Evolutionary conservation across 2,113 vertebrate genomes (phyloP).

Genomic region (Malurus alboscapulatus): DNA sequence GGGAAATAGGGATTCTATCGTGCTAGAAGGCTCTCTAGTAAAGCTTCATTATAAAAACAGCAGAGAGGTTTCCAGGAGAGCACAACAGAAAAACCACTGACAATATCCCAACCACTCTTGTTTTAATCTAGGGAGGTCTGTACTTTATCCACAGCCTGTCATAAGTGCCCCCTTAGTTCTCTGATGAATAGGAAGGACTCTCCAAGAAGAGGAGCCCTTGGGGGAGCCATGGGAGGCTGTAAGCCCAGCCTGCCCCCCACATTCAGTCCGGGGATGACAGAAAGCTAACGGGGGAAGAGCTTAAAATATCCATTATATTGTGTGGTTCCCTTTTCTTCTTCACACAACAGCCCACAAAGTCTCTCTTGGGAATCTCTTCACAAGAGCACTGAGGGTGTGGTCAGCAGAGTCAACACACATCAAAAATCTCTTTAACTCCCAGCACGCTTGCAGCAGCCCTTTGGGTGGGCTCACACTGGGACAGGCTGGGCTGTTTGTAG

Average conservation of each 20-base stretch:
- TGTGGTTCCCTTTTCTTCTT: background rate
- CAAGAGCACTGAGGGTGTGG: background rate
- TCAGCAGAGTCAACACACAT: background rate
- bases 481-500: background rate
- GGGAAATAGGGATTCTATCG: background rate
- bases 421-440: background rate
- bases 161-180: background rate
- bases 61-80: background rate
- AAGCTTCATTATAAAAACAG: background rate
- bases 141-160: background rate
- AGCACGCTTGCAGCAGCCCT: background rate
- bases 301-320: slow-evolving; percentile 13
- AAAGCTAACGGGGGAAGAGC: background rate
- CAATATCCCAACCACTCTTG: background rate
- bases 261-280: background rate
- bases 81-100: background rate
- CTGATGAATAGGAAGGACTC: background rate
- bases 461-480: background rate
- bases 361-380: background rate
- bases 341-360: background rate
- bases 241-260: background rate
- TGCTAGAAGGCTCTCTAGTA: background rate
- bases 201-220: background rate
- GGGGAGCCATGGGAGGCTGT: background rate
- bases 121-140: background rate